phyloP scores from a whole-genome alignment of 30 jellyfish, hydroid and myxozoan genomes.

The Nemopilema nomurai region DNA sequence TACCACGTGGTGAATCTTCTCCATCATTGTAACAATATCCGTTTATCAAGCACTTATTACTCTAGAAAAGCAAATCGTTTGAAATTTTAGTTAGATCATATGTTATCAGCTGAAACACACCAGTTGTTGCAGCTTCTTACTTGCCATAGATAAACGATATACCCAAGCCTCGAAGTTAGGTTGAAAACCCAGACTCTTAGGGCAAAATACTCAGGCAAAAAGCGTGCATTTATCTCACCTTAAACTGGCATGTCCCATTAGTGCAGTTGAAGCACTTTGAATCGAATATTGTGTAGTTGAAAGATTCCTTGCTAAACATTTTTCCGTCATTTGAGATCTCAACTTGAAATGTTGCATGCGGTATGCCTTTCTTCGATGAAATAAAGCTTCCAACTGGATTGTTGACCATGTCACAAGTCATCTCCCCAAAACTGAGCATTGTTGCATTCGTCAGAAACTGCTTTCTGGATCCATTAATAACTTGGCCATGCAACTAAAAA shows the following conservation, averaged over 20 bases:
- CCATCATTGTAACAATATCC: background rate
- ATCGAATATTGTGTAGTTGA: slow-evolving; percentile 57
- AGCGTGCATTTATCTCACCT: slow-evolving; percentile 41
- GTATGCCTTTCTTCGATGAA: slow-evolving; percentile 15
- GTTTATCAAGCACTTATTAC: background rate
- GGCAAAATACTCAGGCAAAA: no score
- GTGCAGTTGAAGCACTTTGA: slow-evolving; percentile 77
- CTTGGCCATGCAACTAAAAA: background rate
- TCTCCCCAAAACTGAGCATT: slow-evolving; percentile 66
- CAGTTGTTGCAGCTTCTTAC: background rate
- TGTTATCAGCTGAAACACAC: background rate
- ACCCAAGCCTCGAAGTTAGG: no score
- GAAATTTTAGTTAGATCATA: background rate
- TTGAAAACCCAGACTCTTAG: no score
- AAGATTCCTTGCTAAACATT: slow-evolving; percentile 37
- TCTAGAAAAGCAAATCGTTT: background rate
- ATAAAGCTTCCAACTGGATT: slow-evolving; percentile 43
- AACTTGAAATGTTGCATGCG: slow-evolving; percentile 59
- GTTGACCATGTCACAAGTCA: slow-evolving; percentile 32
- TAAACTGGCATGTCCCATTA: slow-evolving; percentile 34
- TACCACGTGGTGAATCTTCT: background rate
- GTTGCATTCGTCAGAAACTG: slow-evolving; percentile 1
- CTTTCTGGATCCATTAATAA: background rate
- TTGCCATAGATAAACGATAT: background rate
- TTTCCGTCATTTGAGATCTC: slow-evolving; percentile 60